These are phyloP conservation scores for Cepaea hortensis DNA, from an alignment of 2,888 invertebrate genomes.

Conservation along the genomic window DNA sequence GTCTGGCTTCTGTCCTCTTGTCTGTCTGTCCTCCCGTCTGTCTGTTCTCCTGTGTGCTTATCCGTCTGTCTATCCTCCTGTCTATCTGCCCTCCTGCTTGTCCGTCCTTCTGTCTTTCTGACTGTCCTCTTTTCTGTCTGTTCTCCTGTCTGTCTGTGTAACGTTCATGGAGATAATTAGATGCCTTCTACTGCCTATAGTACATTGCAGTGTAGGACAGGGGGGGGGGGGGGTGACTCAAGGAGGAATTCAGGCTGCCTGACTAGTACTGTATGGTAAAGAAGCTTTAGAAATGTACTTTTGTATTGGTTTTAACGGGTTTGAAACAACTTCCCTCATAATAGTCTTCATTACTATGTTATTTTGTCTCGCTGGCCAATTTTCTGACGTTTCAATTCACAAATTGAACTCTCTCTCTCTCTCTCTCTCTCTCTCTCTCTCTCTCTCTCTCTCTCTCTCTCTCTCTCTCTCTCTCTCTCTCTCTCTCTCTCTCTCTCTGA, in stretches of 20 bases:
- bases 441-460: constrained; percentile 5
- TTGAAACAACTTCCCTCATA: too few species aligned
- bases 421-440: constrained; percentile 11
- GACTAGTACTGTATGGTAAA: too few species aligned
- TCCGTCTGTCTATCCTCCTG: background rate
- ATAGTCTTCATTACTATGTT: too few species aligned
- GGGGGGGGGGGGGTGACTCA: too few species aligned
- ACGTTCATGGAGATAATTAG: background rate
- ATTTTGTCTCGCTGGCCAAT: background rate
- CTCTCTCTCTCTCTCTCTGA: background rate
- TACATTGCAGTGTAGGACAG: too few species aligned
- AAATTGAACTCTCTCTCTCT: constrained; percentile 4
- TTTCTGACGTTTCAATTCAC: background rate
- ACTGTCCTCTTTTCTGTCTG: background rate
- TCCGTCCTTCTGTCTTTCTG: background rate
- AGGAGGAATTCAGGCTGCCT: too few species aligned
- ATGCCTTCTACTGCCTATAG: background rate
- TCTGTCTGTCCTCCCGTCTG: constrained; percentile 9
- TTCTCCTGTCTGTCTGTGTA: constrained; percentile 21
- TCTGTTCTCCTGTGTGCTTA: background rate
- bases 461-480: constrained; percentile 16
- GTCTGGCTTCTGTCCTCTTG: background rate
- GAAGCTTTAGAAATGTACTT: background rate
- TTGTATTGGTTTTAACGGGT: too few species aligned
- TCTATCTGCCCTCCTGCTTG: background rate